Base-by-base conservation (phyloP, 2,888 invertebrate species). In the Drosophila pseudotalamancana region DNA sequence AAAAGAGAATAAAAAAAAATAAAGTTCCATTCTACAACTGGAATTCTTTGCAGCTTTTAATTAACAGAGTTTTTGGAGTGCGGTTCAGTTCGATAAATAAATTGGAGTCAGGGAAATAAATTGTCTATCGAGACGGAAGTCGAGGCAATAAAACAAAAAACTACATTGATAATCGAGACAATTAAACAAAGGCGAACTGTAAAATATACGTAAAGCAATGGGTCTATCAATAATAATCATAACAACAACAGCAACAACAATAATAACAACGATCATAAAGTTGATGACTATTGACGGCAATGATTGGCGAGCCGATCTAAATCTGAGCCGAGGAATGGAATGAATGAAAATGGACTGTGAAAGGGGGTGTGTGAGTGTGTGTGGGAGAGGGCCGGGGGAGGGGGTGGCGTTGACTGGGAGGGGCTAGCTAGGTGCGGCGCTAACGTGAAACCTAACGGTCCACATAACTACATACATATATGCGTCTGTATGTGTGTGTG, bases 381-480 rank as follows among this genome's bases (percentile, higher is more conserved):
- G n/a, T n/a, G 5, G 14, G 4, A 0, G 16, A 11, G 23, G n/a
- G 23, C 6, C 31, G 25, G 9, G 6, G 0, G 29, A n/a, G 64
- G 43, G 49, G 55, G 42, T n/a, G n/a, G n/a, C n/a, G 68, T 31
- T 27, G 29, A 39, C n/a, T 54, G 56, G 71, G 57, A 57, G 56
- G 71, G 79, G 66, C 60, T 59, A 23, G 23, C 61, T 87, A 83
- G 87, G 87, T 81, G 86, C 85, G 87, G 86, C 83, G 84, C 63
- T 57, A 82, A 75, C 63, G 70, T 68, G 55, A 79, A 76, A 79
- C 55, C 79, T 87, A 83, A 83, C 88, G 86, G 88, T 53, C 12
- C 43, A 48, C 35, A 48, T 31, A 42, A 16, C 21, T 12, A 64
- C n/a, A 35, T 18, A 27, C n/a, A 21, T 6, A 6, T 12, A 64